Evolutionary conservation across 1,140 invertebrate species (phyloP).

Genomic region (Ceratosolen fusciceps): DNA sequence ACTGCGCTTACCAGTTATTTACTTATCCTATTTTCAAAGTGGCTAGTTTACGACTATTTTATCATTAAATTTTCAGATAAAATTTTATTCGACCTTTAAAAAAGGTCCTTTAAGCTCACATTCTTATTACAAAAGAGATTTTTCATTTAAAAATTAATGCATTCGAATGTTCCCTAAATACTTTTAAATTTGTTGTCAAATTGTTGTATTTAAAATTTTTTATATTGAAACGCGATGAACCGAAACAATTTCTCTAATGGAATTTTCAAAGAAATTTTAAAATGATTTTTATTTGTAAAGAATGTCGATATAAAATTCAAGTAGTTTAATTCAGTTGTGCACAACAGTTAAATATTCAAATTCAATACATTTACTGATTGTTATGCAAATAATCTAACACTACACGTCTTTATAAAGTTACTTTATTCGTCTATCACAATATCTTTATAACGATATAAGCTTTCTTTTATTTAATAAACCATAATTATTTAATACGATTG

Average conservation of each 20-base stretch:
- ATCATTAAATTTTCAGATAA: background rate
- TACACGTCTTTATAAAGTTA: background rate
- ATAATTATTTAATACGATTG: background rate
- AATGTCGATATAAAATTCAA: background rate
- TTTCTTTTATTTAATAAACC: background rate
- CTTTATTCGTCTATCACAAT: too few relatives aligned
- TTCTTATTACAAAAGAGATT: background rate
- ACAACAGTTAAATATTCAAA: conserved; percentile 9
- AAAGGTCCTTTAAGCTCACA: background rate
- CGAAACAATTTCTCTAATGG: background rate
- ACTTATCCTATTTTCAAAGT: too few relatives aligned
- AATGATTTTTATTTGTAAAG: background rate
- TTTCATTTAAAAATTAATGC: background rate
- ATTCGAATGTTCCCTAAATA: background rate
- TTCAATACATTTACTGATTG: background rate
- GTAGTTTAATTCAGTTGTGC: background rate
- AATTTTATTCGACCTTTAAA: background rate
- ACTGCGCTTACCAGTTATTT: too few relatives aligned
- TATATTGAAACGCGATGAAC: background rate
- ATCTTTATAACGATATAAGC: too few relatives aligned
- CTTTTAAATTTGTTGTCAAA: background rate
- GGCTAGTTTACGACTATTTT: background rate
- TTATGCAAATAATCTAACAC: background rate
- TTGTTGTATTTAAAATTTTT: background rate
- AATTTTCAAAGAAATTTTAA: conserved; percentile 1